Evolutionary conservation across 2,888 invertebrate species (phyloP), one percentile per base, ranked within the genome.

Genomic region (Andrena hattorfiana): DNA sequence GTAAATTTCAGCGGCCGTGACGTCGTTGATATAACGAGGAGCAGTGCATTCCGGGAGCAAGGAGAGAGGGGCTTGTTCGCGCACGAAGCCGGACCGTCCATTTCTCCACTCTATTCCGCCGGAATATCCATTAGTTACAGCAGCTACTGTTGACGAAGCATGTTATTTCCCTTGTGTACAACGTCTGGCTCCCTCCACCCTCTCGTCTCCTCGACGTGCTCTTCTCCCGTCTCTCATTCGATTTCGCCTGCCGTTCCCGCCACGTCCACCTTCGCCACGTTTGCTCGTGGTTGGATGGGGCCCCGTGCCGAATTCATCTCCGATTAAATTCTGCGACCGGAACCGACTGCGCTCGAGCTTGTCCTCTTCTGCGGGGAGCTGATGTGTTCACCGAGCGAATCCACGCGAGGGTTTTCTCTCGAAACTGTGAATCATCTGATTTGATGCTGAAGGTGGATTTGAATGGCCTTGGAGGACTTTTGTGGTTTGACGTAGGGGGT

Each of bases 71-170:
- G 42, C 78, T 83, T 83, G 77, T 72, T 85, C 88, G 81, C 84
- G 84, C 81, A 23, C 56, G 87, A 87, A 89, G 88, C 86, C 85
- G 89, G 90, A 89, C 87, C 89, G 89, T 87, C 87, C 91, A 87
- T 91, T 91, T 91, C 92, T 89, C 88, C 75, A 91, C 91, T 92
- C 91, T 91, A 91, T 92, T 92, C 91, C 91, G 85, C 87, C 89
- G 90, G 91, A 93, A 92, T 94, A 94, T 93, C 94, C 94, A 94
- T 94, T 94, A 94, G 94, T 94, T 93, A 93, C 93, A 93, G 93
- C 92, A 92, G 91, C 92, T 42, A 89, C 91, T 92, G 93, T 94
- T 93, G 94, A 94, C 94, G 93, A 93, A 94, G 93, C 93, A 93
- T 93, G 93, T 93, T 93, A 93, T 94, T 93, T 93, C 94, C 94